Conservation (phyloP, 2,113 vertebrate species). For the Zeus faber region DNA sequence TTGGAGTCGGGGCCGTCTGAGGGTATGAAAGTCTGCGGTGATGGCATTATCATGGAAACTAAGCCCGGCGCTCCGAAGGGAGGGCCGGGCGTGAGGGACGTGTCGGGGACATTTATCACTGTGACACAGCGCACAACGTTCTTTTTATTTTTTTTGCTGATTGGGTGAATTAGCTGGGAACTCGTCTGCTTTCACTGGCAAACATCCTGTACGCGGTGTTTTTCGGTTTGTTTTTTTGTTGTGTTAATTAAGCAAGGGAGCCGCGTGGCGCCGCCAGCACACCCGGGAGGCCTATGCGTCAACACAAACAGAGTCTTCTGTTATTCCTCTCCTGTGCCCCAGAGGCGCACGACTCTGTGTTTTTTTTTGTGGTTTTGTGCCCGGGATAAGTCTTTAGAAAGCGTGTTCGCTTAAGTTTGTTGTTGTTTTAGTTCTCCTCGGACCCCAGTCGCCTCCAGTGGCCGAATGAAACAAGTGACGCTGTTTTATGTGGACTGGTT, state of each 20-base stretch:
- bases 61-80: too few species aligned
- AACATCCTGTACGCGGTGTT: constrained; percentile 60
- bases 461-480: too few species aligned
- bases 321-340: constrained; percentile 36
- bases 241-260: constrained; percentile 60
- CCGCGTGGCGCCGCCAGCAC: neutral
- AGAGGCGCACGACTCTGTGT: constrained; percentile 25
- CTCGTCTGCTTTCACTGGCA: constrained; percentile 68
- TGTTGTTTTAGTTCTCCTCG: constrained; percentile 30
- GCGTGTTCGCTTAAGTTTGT: constrained; percentile 38
- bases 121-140: constrained; percentile 57
- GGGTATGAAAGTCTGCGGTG: too few species aligned
- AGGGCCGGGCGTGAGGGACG: constrained; percentile 34
- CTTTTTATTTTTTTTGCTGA: constrained; percentile 64
- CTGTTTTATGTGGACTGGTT: too few species aligned
- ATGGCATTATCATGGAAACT: too few species aligned
- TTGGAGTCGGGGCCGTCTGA: too few species aligned
- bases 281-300: neutral
- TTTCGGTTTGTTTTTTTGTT: constrained; percentile 39
- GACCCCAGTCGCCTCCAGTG: too few species aligned
- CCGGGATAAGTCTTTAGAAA: constrained; percentile 38
- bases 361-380: constrained; percentile 12
- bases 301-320: constrained; percentile 33
- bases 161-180: constrained; percentile 63
- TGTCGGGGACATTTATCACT: constrained; percentile 65